Base-by-base conservation (phyloP, 2,113 vertebrate genomes). In the Nothoprocta perdicaria region DNA sequence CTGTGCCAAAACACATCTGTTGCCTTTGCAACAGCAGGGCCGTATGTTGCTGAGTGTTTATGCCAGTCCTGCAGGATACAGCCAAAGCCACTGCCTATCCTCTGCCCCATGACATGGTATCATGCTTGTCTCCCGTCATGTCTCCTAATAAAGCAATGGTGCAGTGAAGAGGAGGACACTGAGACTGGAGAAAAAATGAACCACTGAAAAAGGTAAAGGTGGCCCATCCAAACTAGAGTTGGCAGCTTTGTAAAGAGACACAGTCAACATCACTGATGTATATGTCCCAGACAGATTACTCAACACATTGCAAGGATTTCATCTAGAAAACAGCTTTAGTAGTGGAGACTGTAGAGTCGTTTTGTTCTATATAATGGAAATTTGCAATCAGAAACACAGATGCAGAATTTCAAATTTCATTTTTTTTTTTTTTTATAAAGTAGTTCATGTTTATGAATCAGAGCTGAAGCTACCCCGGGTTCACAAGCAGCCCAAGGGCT, bases 101-200 rank as follows among this genome's bases (percentile, higher is more conserved):
- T n/a, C 61, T 84, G 38, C 13, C 48, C 24, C 6, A 1, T 16
- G 6, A 12, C 19, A 2, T 1, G 14, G 8, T 46, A 53, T 31
- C 62, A 41, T 26, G 40, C 2, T n/a, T 11, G 9, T 46, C 69
- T 22, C 4, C 3, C 15, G 2, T 17, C n/a, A 2, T 0, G 9
- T 71, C 10, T 14, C 14, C 38, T 43, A 12, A 14, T 4, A 0
- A 0, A 61, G 69, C 24, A 61, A 67, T 61, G 53, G 40, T 23
- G 11, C 0, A 0, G 31, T 29, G 66, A 24, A 15, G 52, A 33
- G 6, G 14, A 17, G n/a, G 62, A 14, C 1, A 12, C 26, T 31
- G 43, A 57, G 81, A 41, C 55, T 18, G 27, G 4, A 40, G 24
- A 60, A 46, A 80, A 63, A 89, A 2, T 7, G 73, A 65, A 21